Conservation (phyloP, 2,113 vertebrate species). For the Nettapus auritus region DNA sequence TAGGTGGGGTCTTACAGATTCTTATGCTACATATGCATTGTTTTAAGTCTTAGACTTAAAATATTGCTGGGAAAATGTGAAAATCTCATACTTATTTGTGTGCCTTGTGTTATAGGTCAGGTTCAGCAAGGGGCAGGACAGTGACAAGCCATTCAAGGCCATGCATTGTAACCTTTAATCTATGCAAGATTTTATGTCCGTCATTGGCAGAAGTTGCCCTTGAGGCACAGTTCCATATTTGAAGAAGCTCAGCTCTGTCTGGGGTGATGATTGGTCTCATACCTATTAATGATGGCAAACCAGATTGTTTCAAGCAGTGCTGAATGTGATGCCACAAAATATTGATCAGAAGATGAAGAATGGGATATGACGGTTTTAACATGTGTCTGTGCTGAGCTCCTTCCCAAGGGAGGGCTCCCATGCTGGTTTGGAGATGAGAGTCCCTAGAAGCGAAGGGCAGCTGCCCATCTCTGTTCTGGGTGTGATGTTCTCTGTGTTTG, state of each 20-base stretch:
- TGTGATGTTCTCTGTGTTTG: neutral
- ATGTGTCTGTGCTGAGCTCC: neutral
- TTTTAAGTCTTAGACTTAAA: neutral
- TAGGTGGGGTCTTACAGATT: neutral
- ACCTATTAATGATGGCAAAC: neutral
- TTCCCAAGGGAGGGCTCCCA: neutral
- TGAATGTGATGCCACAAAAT: neutral
- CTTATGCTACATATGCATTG: neutral
- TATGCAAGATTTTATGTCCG: neutral
- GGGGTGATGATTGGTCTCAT: neutral
- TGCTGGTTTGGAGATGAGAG: neutral
- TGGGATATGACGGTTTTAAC: too few relatives aligned
- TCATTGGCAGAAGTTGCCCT: neutral
- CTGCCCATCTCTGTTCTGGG: neutral
- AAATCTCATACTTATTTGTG: neutral
- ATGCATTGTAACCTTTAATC: neutral
- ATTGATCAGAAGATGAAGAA: neutral
- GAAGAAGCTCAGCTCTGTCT: neutral
- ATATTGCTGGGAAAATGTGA: neutral
- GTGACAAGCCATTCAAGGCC: neutral
- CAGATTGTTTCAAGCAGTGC: slow-evolving; percentile 12
- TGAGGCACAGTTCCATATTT: neutral
- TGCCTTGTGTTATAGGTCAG: neutral
- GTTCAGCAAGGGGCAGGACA: neutral
- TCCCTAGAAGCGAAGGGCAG: neutral